A percentile compares a stretch with the other conserved stretches of the same genome.
phyloP scores from a whole-genome alignment of 2,888 invertebrate genomes.

The Clepsis dumicolana region DNA sequence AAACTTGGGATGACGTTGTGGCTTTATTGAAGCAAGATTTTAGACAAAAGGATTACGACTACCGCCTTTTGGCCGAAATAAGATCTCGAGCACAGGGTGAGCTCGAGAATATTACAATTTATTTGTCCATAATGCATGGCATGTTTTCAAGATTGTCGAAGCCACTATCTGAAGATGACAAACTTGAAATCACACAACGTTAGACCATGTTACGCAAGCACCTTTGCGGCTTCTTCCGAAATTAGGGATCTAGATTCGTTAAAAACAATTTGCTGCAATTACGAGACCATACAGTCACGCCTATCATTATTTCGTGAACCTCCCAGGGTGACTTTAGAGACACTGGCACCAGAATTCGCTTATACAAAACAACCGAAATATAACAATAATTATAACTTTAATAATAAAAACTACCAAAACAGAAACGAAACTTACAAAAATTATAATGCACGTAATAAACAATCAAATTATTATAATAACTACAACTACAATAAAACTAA shows the following conservation, averaged over 20 bases:
- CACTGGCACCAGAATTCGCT: conserved; percentile 44
- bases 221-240: conserved; percentile 33
- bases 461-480: neutral
- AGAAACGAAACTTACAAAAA: conserved; percentile 12
- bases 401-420: neutral
- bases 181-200: conserved; percentile 45
- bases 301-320: conserved; percentile 44
- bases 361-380: conserved; percentile 11
- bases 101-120: conserved; percentile 20
- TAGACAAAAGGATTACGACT: conserved; percentile 41
- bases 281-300: conserved; percentile 40
- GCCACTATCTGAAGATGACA: too few relatives aligned
- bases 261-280: conserved; percentile 40
- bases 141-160: conserved; percentile 39
- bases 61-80: conserved; percentile 18
- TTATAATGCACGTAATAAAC: neutral
- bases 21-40: conserved; percentile 32
- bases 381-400: conserved; percentile 16
- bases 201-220: conserved; percentile 42
- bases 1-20: neutral
- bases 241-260: conserved; percentile 28
- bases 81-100: conserved; percentile 21
- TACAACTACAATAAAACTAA: conserved; percentile 4
- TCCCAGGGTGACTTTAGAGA: conserved; percentile 26
- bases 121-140: too few relatives aligned